Evolutionary conservation across 2,888 invertebrate species (phyloP), one percentile per base, ranked within the genome.

Genomic region (Eupithecia exiguata): DNA sequence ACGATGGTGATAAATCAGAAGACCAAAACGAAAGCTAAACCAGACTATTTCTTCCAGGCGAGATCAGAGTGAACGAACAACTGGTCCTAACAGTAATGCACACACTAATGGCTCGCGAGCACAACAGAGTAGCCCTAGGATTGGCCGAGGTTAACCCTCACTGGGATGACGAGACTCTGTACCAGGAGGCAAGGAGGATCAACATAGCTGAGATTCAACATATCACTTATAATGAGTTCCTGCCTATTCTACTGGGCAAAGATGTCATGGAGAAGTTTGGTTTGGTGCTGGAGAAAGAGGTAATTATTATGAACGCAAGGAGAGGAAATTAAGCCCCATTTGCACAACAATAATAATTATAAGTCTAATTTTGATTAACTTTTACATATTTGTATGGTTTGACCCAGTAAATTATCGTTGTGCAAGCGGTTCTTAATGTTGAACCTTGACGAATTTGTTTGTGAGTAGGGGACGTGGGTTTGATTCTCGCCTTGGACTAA

Each of bases 181-280:
- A 97, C 95, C 98, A 98, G 93, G 98, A 98, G 92, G 94, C 98
- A 0, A 95, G 98, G 78, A 95, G 98, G 70, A 97, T 98, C 83
- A 97, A 96, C 81, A 97, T 98, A 72, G 98, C 97, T 5, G 96
- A 97, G 88, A 97, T 98, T 74, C 98, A 98, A 87, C 98, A 98
- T 86, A 96, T 98, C 74, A 98, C 98, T 0, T 98, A 96, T 91
- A 98, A 98, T 86, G 98, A 98, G 90, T 98, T 98, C 90, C 90
- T 98, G 81, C 98, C 98, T 16, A 97, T 98, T 82, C 91, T 98
- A 14, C 95, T 98, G 36, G 98, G 98, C 43, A 98, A 98, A 88
- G 98, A 98, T 84, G 97, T 98, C 49, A 98, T 98, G 98, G 96
- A 97, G 86, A 98, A 98, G 90, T 98, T 98, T 85, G 98, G 98